A percentile compares a stretch with the other conserved stretches of the same genome.
phyloP scores from a whole-genome alignment of 2,113 vertebrate genomes.

The Ophiodon elongatus region DNA sequence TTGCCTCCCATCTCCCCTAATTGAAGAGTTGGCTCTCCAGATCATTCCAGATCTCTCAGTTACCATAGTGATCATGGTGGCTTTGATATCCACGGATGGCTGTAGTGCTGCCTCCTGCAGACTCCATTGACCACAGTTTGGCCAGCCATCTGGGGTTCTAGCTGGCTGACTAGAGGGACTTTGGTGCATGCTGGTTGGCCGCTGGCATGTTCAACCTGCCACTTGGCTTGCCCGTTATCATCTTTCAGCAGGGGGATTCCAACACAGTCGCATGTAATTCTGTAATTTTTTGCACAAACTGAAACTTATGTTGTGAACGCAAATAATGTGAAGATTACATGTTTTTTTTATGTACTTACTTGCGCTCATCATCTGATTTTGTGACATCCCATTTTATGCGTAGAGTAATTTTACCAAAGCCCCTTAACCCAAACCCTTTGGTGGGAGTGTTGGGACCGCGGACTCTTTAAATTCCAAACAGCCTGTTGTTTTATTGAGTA shows the following conservation, averaged over 20 bases:
- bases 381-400: neutral
- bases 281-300: constrained; percentile 13
- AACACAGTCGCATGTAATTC: constrained; percentile 49
- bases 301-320: constrained; percentile 9
- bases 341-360: neutral
- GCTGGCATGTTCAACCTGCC: constrained; percentile 61
- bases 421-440: neutral
- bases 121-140: constrained; percentile 68
- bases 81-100: constrained; percentile 65
- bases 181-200: constrained; percentile 60
- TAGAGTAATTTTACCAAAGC: neutral
- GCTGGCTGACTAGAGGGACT: constrained; percentile 45
- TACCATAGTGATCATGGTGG: constrained; percentile 61
- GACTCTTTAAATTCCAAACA: neutral
- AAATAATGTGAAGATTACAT: constrained; percentile 24
- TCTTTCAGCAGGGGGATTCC: constrained; percentile 56
- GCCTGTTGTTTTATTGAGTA: neutral
- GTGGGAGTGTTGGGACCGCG: neutral
- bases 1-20: constrained; percentile 54
- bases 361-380: neutral
- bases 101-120: constrained; percentile 61
- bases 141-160: constrained; percentile 61
- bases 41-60: constrained; percentile 66
- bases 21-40: constrained; percentile 59
- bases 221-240: constrained; percentile 55